Percentiles rank a stretch among this genome's conserved stretches.
Conservation (phyloP, 2,797 vertebrate species). For the Cryptoblepharus egeriae region DNA sequence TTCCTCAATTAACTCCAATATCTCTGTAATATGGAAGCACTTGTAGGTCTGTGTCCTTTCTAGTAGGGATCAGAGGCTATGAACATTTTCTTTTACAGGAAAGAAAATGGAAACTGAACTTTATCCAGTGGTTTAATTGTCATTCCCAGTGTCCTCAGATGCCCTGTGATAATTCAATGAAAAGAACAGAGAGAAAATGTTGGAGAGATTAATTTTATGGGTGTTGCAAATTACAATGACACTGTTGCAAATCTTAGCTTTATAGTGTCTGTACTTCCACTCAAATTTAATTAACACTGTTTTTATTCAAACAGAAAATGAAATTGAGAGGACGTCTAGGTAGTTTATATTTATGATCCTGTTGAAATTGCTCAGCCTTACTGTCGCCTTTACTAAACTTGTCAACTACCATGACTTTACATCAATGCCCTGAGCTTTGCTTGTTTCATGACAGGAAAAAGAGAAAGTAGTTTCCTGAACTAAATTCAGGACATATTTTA, state of each 20-base stretch:
- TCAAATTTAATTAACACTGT: neutral
- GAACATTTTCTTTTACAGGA: neutral
- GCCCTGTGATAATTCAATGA: neutral
- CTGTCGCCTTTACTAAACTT: neutral
- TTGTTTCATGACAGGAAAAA: neutral
- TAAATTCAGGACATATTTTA: neutral
- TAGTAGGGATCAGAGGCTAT: neutral
- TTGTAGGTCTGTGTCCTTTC: neutral
- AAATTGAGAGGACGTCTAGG: neutral
- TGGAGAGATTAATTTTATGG: no score
- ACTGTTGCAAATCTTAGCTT: neutral
- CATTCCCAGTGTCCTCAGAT: constrained; percentile 10
- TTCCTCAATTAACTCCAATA: no score
- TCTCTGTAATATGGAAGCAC: neutral
- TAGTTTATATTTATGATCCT: neutral
- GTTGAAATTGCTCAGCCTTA: neutral
- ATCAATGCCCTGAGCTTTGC: neutral
- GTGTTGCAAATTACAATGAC: no score
- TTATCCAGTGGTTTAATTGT: constrained; percentile 20
- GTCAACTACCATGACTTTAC: neutral
- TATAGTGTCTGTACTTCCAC: neutral
- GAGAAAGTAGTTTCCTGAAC: neutral
- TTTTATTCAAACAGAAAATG: constrained; percentile 18
- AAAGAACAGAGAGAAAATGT: constrained; percentile 21
- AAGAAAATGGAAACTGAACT: constrained; percentile 3